Conservation (phyloP, 2,113 vertebrate species). For the Macheiramphus alcinus region DNA sequence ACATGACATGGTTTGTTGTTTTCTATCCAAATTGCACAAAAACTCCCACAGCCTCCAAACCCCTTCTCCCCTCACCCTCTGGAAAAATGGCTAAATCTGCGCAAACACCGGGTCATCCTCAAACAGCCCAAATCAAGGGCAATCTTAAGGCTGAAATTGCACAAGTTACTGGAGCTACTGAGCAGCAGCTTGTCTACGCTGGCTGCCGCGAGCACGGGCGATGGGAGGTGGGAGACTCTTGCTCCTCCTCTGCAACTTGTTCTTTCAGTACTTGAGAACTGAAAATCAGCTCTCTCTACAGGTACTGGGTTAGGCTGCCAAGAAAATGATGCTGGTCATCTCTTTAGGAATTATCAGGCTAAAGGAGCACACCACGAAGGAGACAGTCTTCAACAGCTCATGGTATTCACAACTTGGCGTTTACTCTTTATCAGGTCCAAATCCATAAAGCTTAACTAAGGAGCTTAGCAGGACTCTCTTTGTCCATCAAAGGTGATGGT, state of each 20-base stretch:
- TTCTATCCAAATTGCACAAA: neutral
- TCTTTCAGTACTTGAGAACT: neutral
- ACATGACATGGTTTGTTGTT: neutral
- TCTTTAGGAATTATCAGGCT: neutral
- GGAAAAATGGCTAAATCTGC: neutral
- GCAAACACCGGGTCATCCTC: neutral
- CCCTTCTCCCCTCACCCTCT: neutral
- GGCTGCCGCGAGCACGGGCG: neutral
- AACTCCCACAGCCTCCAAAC: neutral
- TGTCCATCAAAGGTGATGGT: neutral
- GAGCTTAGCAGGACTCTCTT: neutral
- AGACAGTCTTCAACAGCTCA: neutral
- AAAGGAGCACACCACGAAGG: neutral
- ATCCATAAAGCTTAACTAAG: neutral
- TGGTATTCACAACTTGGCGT: neutral
- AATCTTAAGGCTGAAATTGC: neutral
- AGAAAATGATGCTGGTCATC: neutral
- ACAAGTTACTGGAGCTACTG: neutral
- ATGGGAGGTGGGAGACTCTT: neutral
- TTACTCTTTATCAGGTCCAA: neutral
- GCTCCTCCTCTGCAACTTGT: neutral
- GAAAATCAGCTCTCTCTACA: neutral
- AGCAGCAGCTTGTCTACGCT: neutral
- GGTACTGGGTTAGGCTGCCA: neutral
- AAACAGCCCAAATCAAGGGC: neutral